These are phyloP conservation scores for Cygnus atratus DNA, from an alignment of 2,113 vertebrate genomes.

Conservation along the genomic window DNA sequence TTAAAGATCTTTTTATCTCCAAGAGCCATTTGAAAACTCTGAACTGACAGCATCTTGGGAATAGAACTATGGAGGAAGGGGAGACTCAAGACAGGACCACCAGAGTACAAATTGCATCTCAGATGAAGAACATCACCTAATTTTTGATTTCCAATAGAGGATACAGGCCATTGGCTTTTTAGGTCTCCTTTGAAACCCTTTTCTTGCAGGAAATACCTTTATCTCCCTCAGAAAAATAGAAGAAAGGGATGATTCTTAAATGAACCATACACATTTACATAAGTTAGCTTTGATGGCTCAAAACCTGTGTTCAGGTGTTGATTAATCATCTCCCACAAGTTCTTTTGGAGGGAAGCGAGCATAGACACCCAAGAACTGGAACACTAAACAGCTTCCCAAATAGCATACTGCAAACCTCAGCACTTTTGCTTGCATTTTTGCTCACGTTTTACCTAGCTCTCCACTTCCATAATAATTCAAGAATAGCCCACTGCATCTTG, in stretches of 20 bases:
- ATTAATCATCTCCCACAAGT: not conserved
- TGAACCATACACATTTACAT: not conserved
- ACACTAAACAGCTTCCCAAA: not conserved
- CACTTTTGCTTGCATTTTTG: not conserved
- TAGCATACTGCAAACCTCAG: not conserved
- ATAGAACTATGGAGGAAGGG: not conserved
- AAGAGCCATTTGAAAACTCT: not conserved
- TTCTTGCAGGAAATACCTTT: not conserved
- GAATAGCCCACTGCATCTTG: not conserved
- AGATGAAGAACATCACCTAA: not conserved
- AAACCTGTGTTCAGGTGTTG: not conserved
- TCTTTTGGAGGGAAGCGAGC: not conserved
- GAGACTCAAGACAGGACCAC: not conserved
- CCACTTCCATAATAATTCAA: not conserved
- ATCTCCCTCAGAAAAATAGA: not conserved
- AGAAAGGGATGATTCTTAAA: not conserved
- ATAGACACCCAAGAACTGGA: not conserved
- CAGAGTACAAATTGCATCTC: not conserved
- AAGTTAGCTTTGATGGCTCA: not conserved
- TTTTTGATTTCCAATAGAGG: not conserved
- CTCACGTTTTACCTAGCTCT: not conserved
- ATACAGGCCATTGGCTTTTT: not conserved
- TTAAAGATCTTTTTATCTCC: not conserved
- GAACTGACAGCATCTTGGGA: not conserved
- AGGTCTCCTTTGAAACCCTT: not conserved